These are phyloP conservation scores for Potorous gilbertii DNA, from an alignment of 2,797 vertebrate genomes.

Conservation along the genomic window DNA sequence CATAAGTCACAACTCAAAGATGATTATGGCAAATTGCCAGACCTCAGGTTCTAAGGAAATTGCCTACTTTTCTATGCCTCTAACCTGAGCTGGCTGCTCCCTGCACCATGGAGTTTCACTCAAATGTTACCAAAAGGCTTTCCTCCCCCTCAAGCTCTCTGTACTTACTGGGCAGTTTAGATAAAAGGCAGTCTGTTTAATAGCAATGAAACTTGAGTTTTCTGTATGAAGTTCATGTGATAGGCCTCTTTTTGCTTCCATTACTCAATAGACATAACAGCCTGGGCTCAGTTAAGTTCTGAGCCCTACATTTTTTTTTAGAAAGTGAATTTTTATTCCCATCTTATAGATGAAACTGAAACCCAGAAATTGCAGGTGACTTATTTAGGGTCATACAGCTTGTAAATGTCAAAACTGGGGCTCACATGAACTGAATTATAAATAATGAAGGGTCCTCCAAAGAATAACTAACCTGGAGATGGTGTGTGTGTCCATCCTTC, in stretches of 20 bases:
- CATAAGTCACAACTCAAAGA: not conserved
- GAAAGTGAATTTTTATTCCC: no score
- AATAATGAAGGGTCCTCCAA: no score
- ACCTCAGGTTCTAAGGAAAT: not conserved
- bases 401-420: no score
- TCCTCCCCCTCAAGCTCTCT: not conserved
- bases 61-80: not conserved
- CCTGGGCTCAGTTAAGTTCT: not conserved
- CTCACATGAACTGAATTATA: no score
- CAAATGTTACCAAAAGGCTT: not conserved
- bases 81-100: not conserved
- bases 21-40: not conserved
- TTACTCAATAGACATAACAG: not conserved
- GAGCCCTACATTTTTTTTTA: not conserved
- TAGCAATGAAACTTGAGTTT: not conserved
- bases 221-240: not conserved
- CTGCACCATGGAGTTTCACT: not conserved
- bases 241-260: not conserved
- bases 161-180: not conserved
- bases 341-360: no score
- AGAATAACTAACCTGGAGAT: no score
- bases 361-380: no score
- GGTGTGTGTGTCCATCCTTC: no score
- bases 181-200: not conserved
- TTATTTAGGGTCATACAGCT: no score